Base-by-base conservation (phyloP, 2,797 vertebrate genomes). In the Liasis olivaceus region DNA sequence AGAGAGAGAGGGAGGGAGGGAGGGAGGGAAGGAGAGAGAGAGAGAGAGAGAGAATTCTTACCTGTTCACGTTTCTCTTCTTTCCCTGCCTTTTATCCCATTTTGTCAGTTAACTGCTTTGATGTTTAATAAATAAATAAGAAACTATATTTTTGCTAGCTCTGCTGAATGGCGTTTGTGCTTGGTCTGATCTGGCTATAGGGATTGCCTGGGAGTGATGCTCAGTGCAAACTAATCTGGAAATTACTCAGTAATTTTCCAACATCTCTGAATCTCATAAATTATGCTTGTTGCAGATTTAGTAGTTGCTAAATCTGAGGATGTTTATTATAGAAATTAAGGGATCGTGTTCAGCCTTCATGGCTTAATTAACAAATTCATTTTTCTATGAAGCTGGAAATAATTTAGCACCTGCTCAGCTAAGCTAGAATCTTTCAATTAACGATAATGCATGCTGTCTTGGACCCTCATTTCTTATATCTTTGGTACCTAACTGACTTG, bases 361-460 rank as follows among this genome's bases (percentile, higher is more conserved):
- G 28, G 24, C 6, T 59, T 54, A 92, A 89, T 84, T 63, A 87
- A 31, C 69, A 87, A 31, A 47, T 58, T 66, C 42, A 31, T 26
- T 36, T 63, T 77, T 31, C 13, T 17, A 3, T 11, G 81, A 28
- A 59, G 31, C 90, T 63, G 20, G 8, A 89, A 91, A 81, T 91
- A 64, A 87, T 66, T 20, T 63, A 93, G 17, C 69, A 91, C 66
- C 66, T 81, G 64, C 31, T 87, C 66, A 59, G 17, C 51, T 87
- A 91, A 59, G 51, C 51, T 77, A 56, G 51, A 77, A 47, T 91
- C n/a, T 89, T 86, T 89, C 86, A 42, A 72, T 77, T 91, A 89
- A 85, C 28, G 7, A 85, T 85, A 93, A 69, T 56, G 17, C 54
- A 87, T 86, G 58, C 66, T 91, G 62, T 86, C 69, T 42, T 63